Conservation (phyloP, 2,888 invertebrate species). For the Agonopterix subpropinquella region DNA sequence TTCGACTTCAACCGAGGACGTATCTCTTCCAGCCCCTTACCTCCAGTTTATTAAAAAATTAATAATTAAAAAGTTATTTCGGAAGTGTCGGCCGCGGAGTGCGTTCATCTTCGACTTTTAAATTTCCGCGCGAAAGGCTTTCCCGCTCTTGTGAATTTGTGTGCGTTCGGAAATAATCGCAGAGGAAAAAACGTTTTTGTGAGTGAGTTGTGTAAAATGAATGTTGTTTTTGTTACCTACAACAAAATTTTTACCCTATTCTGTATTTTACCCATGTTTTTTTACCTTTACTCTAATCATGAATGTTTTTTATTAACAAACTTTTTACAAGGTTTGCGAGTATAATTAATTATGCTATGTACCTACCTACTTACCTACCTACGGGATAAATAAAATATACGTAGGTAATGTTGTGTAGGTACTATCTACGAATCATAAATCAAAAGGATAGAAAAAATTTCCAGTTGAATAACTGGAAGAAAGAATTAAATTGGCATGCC, state of each 20-base stretch:
- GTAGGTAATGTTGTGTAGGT: too few species aligned
- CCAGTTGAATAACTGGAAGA: too few species aligned
- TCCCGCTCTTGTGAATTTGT: constrained; percentile 27
- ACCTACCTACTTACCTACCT: too few species aligned
- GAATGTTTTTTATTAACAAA: too few species aligned
- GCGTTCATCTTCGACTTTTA: constrained; percentile 31
- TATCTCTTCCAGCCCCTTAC: constrained; percentile 40
- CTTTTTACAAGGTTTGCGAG: too few species aligned
- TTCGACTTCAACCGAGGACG: constrained; percentile 64
- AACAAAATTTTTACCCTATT: background rate
- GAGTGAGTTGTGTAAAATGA: constrained; percentile 31
- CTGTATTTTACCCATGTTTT: background rate
- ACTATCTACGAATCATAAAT: too few species aligned
- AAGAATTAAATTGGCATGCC: too few species aligned
- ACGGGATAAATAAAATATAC: too few species aligned
- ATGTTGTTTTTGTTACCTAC: constrained; percentile 1
- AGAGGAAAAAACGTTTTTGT: constrained; percentile 38
- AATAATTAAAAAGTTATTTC: constrained; percentile 18
- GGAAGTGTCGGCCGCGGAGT: constrained; percentile 16
- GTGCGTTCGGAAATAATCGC: constrained; percentile 30
- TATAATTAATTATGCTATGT: too few species aligned
- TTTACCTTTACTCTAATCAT: too few species aligned
- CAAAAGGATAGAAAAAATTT: too few species aligned
- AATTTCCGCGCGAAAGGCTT: constrained; percentile 41
- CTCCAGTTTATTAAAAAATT: constrained; percentile 33